Evolutionary conservation across 1,140 invertebrate genomes (phyloP), one percentile per base, ranked within the genome.

Genomic region (Zaprionus davidi): DNA sequence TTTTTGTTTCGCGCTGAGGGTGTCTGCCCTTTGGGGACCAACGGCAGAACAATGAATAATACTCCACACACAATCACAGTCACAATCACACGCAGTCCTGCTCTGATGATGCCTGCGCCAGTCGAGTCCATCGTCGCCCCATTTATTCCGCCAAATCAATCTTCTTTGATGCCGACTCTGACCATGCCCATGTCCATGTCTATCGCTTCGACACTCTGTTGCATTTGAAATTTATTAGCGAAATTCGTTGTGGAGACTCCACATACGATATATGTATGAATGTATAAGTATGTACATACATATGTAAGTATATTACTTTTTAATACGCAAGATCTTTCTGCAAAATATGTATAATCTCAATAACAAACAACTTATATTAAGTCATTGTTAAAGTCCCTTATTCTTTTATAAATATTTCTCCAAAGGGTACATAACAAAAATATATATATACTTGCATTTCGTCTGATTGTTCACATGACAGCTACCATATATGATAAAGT

Each of bases 141-240:
- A 90, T 82, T 91, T 85, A 91, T 90, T 90, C 87, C 86, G 75
- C 86, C 86, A 90, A 83, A 90, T 90, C 86, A 90, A 90, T 90
- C 86, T 90, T 91, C 88, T 82, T 88, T 90, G 84, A 67, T 81
- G 36, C 80, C 81, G n/a, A 46, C 41, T 76, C 65, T 87, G 74
- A 69, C 49, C 72, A 67, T 68, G 66, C 55, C 64, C 67, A 74
- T 78, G 82, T 81, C 83, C 67, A 74, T 79, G 82, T 81, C 83
- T 79, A 85, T 85, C 83, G 79, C 60, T 86, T 88, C 86, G 84
- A 84, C 84, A 88, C 85, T 88, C 81, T 88, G 85, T 90, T 88
- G 78, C 81, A 90, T 88, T 90, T 84, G 85, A 88, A 88, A 88
- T 88, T 88, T 88, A 88, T 88, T 88, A 79, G 85, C 85, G 63